Base-by-base conservation (phyloP, 2,797 vertebrate genomes). In the Thunnus albacares region DNA sequence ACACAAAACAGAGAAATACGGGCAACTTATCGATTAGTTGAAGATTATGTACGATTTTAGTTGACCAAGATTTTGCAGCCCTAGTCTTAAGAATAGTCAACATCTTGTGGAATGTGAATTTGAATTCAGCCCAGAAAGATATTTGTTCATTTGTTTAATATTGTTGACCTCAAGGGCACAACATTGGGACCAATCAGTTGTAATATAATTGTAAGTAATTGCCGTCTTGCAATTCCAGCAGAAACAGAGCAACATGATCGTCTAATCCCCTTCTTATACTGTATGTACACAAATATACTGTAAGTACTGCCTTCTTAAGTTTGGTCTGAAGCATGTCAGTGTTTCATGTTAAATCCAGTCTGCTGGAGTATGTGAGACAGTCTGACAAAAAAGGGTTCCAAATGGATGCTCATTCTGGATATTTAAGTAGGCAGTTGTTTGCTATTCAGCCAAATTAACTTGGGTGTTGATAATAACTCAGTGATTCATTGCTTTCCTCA, bases 351-450 rank as follows among this genome's bases (percentile, higher is more conserved):
- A 30, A 11, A 30, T 28, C 35, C 11, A 53, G 41, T 57, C 5
- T 26, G 70, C 75, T 69, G 64, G 26, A 69, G 13, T 35, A 52
- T 33, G 20, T 67, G 14, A 74, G 28, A 61, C 22, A n/a, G 47
- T 18, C 11, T 61, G 67, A 61, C 24, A 24, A 24, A 24, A 24
- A 24, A 24, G 24, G 24, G 2, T 24, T 24, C 24, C 69, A 77
- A n/a, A 71, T 56, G 45, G 65, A 52, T 1, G 28, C 69, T 79
- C 41, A 38, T 76, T 65, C 66, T 43, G 67, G 61, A 77, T 35
- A 58, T 69, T 72, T 49, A 79, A 84, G 52, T 57, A 72, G 64
- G 38, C 33, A 73, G 6, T 69, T 77, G 65, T 71, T 80, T 81
- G 49, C 60, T 71, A 17, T 71, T 80, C 45, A 61, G 51, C 62